Base-by-base conservation (phyloP, 2,888 invertebrate genomes). In the Caenorhabditis sp. region DNA sequence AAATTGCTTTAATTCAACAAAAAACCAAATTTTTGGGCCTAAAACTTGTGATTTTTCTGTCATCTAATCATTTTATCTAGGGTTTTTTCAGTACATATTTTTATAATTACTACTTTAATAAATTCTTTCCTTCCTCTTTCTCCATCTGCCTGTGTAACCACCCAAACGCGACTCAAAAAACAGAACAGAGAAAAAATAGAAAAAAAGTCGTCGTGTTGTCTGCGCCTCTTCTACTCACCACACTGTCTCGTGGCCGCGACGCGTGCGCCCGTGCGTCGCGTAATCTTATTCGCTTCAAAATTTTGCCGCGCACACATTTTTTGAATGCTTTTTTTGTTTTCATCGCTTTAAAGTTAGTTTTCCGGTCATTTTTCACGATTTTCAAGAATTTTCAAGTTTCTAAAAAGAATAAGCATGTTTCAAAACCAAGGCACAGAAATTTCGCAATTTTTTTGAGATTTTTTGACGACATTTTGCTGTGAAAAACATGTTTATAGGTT, bases 401-500 rank as follows among this genome's bases (percentile, higher is more conserved):
- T 8, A 52, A 20, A 26, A 36, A 56, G 25, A 31, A n/a, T n/a
- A n/a, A 31, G 8, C 14, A 38, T 38, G 14, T 38, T 38, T 38
- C 50, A n/a, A 4, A 14, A 14, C 20, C 4, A 5, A n/a, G 17
- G 4, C 14, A 8, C 17, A 50, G 20, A 50, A 50, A 50, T 50
- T 50, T 50, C 50, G 50, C 50, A 14, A 50, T 50, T n/a, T n/a
- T 50, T 50, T n/a, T n/a, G n/a, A n/a, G n/a, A n/a, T n/a, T n/a
- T n/a, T n/a, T n/a, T n/a, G n/a, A n/a, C n/a, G n/a, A n/a, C n/a
- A n/a, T n/a, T n/a, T n/a, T n/a, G n/a, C n/a, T n/a, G n/a, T n/a
- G n/a, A n/a, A n/a, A n/a, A n/a, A n/a, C n/a, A n/a, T n/a, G n/a
- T n/a, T n/a, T n/a, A n/a, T n/a, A n/a, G n/a, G n/a, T n/a, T n/a